Percentiles rank a stretch among this genome's conserved stretches.
Evolutionary conservation across 2,888 invertebrate genomes (phyloP).

Genomic region (Tetragnatha montana): DNA sequence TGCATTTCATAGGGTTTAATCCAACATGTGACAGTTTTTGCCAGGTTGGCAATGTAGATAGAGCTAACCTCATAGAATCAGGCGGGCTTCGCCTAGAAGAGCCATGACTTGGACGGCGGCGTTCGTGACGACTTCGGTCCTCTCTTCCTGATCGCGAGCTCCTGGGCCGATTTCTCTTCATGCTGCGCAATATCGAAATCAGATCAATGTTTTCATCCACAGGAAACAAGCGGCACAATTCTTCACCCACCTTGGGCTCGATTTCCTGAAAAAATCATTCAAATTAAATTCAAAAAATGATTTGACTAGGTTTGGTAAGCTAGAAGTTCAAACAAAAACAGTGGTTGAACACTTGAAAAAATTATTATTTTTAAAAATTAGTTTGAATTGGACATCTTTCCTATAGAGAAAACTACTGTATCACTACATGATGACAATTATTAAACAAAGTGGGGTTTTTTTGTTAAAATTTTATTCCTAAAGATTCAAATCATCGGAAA

Average conservation of each 20-base stretch:
- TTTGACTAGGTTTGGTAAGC: too few relatives aligned
- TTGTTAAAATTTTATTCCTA: too few relatives aligned
- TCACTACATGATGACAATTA: too few relatives aligned
- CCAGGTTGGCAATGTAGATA: slow-evolving; percentile 34
- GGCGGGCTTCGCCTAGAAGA: slow-evolving; percentile 58
- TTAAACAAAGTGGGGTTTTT: too few relatives aligned
- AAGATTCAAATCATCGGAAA: too few relatives aligned
- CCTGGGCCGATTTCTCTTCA: slow-evolving; percentile 70
- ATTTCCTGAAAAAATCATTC: slow-evolving; percentile 84
- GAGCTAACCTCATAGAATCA: slow-evolving; percentile 69
- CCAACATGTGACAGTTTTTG: slow-evolving; percentile 61
- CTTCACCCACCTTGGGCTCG: slow-evolving; percentile 95
- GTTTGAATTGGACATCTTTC: too few relatives aligned
- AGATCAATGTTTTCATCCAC: slow-evolving; percentile 93
- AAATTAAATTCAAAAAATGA: too few relatives aligned
- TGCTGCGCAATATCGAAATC: slow-evolving; percentile 85
- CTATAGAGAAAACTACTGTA: too few relatives aligned
- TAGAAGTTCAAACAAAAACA: too few relatives aligned
- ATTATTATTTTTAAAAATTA: too few relatives aligned
- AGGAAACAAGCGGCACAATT: slow-evolving; percentile 93
- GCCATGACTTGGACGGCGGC: slow-evolving; percentile 42
- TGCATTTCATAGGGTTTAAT: slow-evolving; percentile 45
- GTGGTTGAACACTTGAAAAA: too few relatives aligned
- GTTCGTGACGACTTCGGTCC: slow-evolving; percentile 48
- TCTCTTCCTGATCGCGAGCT: slow-evolving; percentile 48